Evolutionary conservation across 2,888 invertebrate species (phyloP), one percentile per base, ranked within the genome.

Genomic region (Hirtodrosophila cameraria): DNA sequence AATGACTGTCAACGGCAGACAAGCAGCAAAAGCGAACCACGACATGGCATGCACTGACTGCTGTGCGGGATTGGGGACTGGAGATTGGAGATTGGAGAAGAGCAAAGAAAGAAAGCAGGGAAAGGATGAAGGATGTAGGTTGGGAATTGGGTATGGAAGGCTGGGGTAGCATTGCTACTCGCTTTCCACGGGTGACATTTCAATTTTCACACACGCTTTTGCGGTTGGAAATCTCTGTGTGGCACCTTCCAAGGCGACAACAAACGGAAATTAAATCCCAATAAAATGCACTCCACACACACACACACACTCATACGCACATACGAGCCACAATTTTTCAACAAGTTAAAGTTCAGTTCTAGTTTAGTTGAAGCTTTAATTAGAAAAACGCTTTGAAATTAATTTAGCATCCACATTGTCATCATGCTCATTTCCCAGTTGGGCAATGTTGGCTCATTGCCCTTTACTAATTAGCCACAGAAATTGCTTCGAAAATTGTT

Each of bases 1-100:
- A 82, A 79, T 85, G 79, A 79, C 77, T 84, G 85, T 82, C 82
- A 79, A 57, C 72, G 65, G 45, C 79, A 72, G 82, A 66, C 67
- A 67, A 30, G 57, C 70, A 66, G 71, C 70, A 79, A 76, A 76
- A 71, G 80, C 80, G 80, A 63, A 45, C 66, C 58, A 71, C 66
- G 67, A 65, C 63, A 68, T 38, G 71, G 54, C 64, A 64, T 62
- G 54, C 59, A 50, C 38, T 59, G 61, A 59, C 49, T 61, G 42
- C 54, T 36, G 54, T 63, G 23, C 5, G 43, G 41, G 27, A 57
- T 52, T 50, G 11, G 3, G 28, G 39, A n/a, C 25, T 20, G 23
- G 8, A 23, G 23, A 18, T 9, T 28, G 36, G 23, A 23, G 7
- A 49, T 35, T 20, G 12, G 15, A 30, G 16, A 15, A 11, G n/a